Evolutionary conservation across 2,797 vertebrate genomes (phyloP), one percentile per base, ranked within the genome.

Genomic region (Picus viridis): DNA sequence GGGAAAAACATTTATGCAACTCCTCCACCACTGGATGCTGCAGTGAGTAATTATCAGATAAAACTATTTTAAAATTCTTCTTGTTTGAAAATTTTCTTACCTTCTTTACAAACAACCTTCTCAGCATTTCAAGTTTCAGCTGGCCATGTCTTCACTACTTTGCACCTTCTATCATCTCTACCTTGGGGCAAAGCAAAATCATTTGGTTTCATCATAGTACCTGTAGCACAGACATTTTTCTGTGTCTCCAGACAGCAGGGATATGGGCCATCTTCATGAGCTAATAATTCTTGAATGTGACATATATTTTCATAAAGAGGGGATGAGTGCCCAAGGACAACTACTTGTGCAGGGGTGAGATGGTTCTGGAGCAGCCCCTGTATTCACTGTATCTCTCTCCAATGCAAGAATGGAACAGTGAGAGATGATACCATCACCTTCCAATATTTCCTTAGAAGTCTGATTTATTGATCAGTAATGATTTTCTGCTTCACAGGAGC

Each of bases 391-490:
- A 20, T 49, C 24, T 43, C 56, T 65, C 49, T 14, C 61, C 34
- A 12, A 27, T 41, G 30, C 41, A 78, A 75, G 67, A 41, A 65
- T 12, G 23, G 64, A 83, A 76, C 64, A 69, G 29, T 76, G 68
- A 82, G 45, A 81, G 19, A 45, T 87, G 41, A 77, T 85, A 39
- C 56, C 59, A 72, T 85, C 82, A 56, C 70, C 56, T 86, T 84
- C 39, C 57, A 78, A 2, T 64, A 88, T 82, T 89, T 89, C 74
- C 61, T 61, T 51, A 61, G 34, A 65, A 89, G 54, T 26, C 27
- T 79, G 71, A 92, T 94, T 95, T 91, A 88, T 82, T 76, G 74
- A 81, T 91, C 61, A 63, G 57, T 70, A 86, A 86, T 81, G 70
- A 86, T 92, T 91, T 94, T 81, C 87, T 88, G 63, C 67, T 88